Base-by-base conservation (phyloP, 64 coral and sea anemone genomes). In the Montipora capricornis region DNA sequence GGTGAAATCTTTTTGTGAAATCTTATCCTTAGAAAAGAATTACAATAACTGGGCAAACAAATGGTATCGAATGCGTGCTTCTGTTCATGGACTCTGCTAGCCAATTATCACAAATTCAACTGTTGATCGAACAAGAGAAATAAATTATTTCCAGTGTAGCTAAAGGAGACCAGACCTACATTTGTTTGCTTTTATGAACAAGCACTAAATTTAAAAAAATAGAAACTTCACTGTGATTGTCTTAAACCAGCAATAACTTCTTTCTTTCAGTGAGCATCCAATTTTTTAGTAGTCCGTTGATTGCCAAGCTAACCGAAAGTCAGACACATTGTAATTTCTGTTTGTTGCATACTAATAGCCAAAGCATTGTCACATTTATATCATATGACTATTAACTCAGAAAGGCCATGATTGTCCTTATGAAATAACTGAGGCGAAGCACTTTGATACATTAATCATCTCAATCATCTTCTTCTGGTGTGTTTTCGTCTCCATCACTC, bases 1-100 rank as follows among this genome's bases (percentile, higher is more conserved):
- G 24, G 71, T 74, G 71, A 74, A 74, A 74, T 74, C n/a, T 74
- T 74, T 74, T 44, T 74, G 71, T 74, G 71, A 74, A 74, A 74
- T 26, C 24, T 74, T 74, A 26, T 74, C 71, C 71, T 74, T 74
- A 74, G 19, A 74, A 74, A 74, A 74, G 71, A 74, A 74, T 74
- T 74, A 74, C 71, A 74, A 74, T 70, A 70, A 16, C 67, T 13
- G 67, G 67, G 67, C 9, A 70, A 70, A 70, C 5, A 70, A 37
- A 37, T 37, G 29, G 29, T 37, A 37, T 37, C 29, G 29, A 70
- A 20, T 70, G 67, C 19, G 14, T 70, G 67, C 67, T 70, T 70
- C 0, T 70, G 67, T 70, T 70, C 67, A 70, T 70, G 67, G 67
- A 70, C 19, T 70, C 67, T 70, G 67, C 67, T 70, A 70, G 67